phyloP scores from a whole-genome alignment of 23 tunicate species.

The Ciona savignyi region DNA sequence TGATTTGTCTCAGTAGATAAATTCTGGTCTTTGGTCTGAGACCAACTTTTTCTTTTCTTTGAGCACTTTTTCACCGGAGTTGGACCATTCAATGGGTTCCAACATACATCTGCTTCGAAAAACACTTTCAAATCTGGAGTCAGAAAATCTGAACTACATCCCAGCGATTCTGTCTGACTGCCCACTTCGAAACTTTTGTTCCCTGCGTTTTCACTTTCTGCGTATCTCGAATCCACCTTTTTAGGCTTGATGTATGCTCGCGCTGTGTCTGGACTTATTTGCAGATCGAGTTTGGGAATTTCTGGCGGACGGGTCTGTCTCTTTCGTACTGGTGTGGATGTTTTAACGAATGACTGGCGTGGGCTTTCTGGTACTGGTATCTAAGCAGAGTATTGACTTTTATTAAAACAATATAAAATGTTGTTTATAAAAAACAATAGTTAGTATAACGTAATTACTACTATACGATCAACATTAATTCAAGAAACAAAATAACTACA shows the following conservation, averaged over 20 bases:
- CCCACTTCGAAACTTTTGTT: not conserved
- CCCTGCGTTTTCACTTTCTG: not conserved
- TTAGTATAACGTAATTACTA: too few relatives aligned
- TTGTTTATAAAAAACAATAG: too few relatives aligned
- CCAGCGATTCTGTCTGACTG: not conserved
- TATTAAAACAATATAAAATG: too few relatives aligned
- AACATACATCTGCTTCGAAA: not conserved
- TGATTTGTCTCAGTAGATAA: too few relatives aligned
- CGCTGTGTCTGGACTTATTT: not conserved
- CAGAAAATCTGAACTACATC: not conserved
- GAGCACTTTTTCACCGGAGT: not conserved
- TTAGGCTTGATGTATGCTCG: not conserved
- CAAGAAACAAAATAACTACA: too few relatives aligned
- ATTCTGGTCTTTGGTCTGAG: too few relatives aligned
- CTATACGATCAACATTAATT: too few relatives aligned
- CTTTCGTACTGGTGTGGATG: not conserved
- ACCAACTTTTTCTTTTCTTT: not conserved
- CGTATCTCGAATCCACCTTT: not conserved
- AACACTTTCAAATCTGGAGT: not conserved
- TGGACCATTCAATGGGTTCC: not conserved
- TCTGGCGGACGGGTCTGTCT: not conserved
- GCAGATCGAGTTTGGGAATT: not conserved
- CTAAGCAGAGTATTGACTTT: too few relatives aligned
- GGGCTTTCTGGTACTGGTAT: too few relatives aligned
- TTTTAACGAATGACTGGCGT: too few relatives aligned